Evolutionary conservation across 2,113 vertebrate species (phyloP).

Genomic region (Motacilla tschutschensis): DNA sequence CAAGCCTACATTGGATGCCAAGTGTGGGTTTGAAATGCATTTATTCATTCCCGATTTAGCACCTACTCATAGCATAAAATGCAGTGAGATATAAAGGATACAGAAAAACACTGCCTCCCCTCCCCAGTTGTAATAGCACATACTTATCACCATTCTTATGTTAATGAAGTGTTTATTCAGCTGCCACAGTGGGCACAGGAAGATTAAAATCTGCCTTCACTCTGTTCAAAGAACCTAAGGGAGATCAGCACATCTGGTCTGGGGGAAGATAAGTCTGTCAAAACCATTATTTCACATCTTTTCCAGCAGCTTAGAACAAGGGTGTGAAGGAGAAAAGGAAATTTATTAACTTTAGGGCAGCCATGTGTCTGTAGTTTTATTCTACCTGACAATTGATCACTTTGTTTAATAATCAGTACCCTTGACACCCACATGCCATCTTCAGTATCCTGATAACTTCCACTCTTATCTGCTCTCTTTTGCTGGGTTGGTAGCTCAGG

Average conservation of each 20-base stretch:
- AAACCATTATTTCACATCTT: conserved; percentile 41
- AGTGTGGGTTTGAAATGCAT: conserved; percentile 22
- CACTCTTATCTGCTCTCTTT: neutral
- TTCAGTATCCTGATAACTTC: neutral
- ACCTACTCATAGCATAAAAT: conserved; percentile 47
- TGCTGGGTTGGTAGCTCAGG: neutral
- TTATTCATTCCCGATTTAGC: conserved; percentile 61
- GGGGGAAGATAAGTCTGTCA: conserved; percentile 26
- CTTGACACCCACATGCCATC: neutral
- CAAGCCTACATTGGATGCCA: conserved; percentile 27
- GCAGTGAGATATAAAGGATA: conserved; percentile 31
- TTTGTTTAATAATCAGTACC: neutral
- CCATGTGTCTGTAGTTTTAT: neutral
- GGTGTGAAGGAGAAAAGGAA: neutral
- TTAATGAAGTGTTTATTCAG: conserved; percentile 67
- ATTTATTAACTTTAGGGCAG: neutral
- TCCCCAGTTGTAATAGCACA: conserved; percentile 28
- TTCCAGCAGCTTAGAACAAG: neutral
- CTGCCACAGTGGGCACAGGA: conserved; percentile 35
- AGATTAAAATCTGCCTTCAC: conserved; percentile 65
- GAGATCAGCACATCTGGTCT: conserved; percentile 56
- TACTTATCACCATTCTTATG: conserved; percentile 49
- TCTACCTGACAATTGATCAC: neutral
- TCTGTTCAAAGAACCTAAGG: conserved; percentile 50
- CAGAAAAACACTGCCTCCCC: neutral